These are phyloP conservation scores for Lagria hirta DNA, from an alignment of 2,888 invertebrate genomes.

Conservation along the genomic window DNA sequence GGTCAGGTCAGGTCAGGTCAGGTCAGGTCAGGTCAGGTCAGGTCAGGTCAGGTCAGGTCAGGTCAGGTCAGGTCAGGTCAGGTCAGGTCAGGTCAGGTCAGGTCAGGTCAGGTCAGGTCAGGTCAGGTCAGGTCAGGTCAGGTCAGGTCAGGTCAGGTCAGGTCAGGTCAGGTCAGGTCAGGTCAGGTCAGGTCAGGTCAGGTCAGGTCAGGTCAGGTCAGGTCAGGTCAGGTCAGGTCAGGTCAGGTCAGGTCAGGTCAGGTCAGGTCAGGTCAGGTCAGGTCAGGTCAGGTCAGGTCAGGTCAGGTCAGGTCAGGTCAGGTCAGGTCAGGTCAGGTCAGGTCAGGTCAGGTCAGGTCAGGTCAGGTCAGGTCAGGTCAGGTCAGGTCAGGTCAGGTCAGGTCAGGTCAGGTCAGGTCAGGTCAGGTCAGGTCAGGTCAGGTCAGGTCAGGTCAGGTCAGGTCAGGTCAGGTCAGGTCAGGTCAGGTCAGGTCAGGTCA, in stretches of 20 bases:
- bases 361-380: slow-evolving; percentile 19
- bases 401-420: slow-evolving; percentile 19
- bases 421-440: slow-evolving; percentile 19
- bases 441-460: slow-evolving; percentile 19
- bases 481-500: slow-evolving; percentile 19
- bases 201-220: slow-evolving; percentile 19
- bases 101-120: slow-evolving; percentile 19
- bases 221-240: slow-evolving; percentile 19
- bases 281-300: slow-evolving; percentile 19
- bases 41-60: slow-evolving; percentile 19
- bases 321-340: slow-evolving; percentile 19
- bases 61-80: slow-evolving; percentile 19
- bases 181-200: slow-evolving; percentile 19
- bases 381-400: slow-evolving; percentile 19
- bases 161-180: slow-evolving; percentile 19
- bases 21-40: slow-evolving; percentile 19
- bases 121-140: slow-evolving; percentile 19
- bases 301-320: slow-evolving; percentile 19
- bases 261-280: slow-evolving; percentile 19
- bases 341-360: slow-evolving; percentile 19
- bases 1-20: slow-evolving; percentile 19
- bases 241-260: slow-evolving; percentile 19
- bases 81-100: slow-evolving; percentile 19
- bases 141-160: slow-evolving; percentile 19
- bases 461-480: slow-evolving; percentile 19